Evolutionary conservation across 1,140 invertebrate species (phyloP).

Genomic region (Drosophila ironensis): DNA sequence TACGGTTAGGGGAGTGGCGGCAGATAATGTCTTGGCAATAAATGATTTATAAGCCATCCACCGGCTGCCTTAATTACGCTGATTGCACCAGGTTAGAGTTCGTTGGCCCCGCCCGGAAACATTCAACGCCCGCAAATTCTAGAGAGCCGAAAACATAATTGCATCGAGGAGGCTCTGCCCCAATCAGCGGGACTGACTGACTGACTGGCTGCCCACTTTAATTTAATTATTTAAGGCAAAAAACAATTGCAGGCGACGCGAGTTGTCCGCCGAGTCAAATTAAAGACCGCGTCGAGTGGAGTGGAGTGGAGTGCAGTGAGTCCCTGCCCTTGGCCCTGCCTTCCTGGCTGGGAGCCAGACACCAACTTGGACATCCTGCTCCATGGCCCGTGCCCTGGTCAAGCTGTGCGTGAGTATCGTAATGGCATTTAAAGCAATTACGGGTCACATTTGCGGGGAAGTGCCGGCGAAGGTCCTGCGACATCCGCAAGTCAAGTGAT

Average conservation of each 20-base stretch:
- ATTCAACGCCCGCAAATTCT: neutral
- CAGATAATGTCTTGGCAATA: slow-evolving; percentile 66
- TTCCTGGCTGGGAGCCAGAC: slow-evolving; percentile 48
- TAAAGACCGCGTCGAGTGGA: no score
- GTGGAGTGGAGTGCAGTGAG: neutral
- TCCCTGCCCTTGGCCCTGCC: slow-evolving; percentile 27
- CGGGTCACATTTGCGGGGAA: slow-evolving; percentile 60
- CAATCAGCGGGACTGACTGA: no score
- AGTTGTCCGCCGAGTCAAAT: slow-evolving; percentile 4
- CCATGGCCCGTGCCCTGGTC: neutral
- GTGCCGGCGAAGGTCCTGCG: slow-evolving; percentile 60
- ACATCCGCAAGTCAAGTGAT: slow-evolving; percentile 53
- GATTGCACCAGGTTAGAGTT: slow-evolving; percentile 48
- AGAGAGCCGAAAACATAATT: slow-evolving; percentile 56
- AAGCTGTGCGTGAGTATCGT: slow-evolving; percentile 71
- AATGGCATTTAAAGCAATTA: slow-evolving; percentile 81
- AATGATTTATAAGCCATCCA: slow-evolving; percentile 67
- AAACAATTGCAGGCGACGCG: slow-evolving; percentile 61
- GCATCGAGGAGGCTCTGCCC: slow-evolving; percentile 32
- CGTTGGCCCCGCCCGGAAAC: slow-evolving; percentile 30
- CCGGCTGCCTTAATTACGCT: slow-evolving; percentile 47
- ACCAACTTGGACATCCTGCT: slow-evolving; percentile 9
- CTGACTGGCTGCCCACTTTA: slow-evolving; percentile 66
- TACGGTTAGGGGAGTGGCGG: slow-evolving; percentile 18
- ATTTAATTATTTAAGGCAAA: slow-evolving; percentile 78